Base-by-base conservation (phyloP, 2,888 invertebrate species). In the Rhodophaea formosa region DNA sequence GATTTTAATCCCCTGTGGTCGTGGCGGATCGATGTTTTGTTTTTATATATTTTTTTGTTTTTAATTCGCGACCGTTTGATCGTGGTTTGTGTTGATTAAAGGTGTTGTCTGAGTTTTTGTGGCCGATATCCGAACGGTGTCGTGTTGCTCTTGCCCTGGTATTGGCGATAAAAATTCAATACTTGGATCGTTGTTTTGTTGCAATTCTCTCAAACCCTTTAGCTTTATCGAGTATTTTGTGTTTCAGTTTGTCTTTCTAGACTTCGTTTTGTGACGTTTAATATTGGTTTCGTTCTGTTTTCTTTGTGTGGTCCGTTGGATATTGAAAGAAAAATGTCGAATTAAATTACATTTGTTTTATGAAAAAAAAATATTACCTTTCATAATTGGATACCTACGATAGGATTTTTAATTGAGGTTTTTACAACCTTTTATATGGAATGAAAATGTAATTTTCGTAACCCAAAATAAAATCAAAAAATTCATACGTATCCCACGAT, bases 1-100 rank as follows among this genome's bases (percentile, higher is more conserved):
- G 83, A 88, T 88, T 88, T 85, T 88, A 89, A 89, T 88, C 89
- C 90, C 86, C 79, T 75, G 88, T 77, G 88, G 87, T 84, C 71
- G 74, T 62, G 75, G 73, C 75, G 83, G 85, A 87, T 89, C 88
- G 87, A 86, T 86, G 82, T 79, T 86, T 83, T 80, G 83, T 86
- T 84, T 82, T 83, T 82, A 82, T 82, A 80, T 77, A 71, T 72
- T 71, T 72, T 76, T 74, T 76, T 80, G 70, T 73, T 78, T 80
- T 75, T 77, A 76, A 72, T 74, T 69, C 64, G 63, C 70, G 71
- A 70, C 72, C 82, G 85, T 85, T 87, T 84, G 88, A 84, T 86
- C 84, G 81, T 45, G 72, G 67, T 66, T 56, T 77, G 77, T 74
- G 82, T 84, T 88, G 86, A 88, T 88, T 87, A 84, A 84, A 83